These are phyloP conservation scores for Porites divaricata DNA, from an alignment of 92 coral and sea anemone genomes.

Conservation along the genomic window DNA sequence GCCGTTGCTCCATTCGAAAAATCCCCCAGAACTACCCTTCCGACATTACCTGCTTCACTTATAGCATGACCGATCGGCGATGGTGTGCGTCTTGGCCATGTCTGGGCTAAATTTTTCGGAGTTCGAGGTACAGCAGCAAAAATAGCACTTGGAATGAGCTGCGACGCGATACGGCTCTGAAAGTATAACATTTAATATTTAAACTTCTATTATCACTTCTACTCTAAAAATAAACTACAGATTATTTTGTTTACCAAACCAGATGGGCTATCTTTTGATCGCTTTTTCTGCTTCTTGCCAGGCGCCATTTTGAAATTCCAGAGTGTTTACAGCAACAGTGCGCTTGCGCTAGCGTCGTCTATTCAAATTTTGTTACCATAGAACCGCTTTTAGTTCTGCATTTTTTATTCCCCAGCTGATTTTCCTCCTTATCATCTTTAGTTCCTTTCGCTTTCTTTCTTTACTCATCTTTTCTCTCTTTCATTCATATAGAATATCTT, in stretches of 20 bases:
- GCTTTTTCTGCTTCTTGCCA: constrained; percentile 87
- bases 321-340: constrained; percentile 46
- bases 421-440: background rate
- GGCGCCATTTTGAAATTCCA: constrained; percentile 92
- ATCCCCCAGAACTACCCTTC: constrained; percentile 79
- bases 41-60: constrained; percentile 90
- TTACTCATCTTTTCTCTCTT: too few species aligned
- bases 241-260: constrained; percentile 62
- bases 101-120: constrained; percentile 74
- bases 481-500: too few species aligned
- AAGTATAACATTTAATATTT: constrained; percentile 2
- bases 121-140: constrained; percentile 98
- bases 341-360: constrained; percentile 81
- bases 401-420: background rate
- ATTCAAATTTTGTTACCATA: constrained; percentile 44
- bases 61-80: constrained; percentile 82
- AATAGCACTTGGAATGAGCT: constrained; percentile 89
- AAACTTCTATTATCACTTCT: background rate
- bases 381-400: background rate
- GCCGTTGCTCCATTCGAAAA: constrained; percentile 10
- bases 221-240: background rate
- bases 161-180: constrained; percentile 91
- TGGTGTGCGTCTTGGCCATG: constrained; percentile 88
- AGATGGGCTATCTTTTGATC: constrained; percentile 54
- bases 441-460: too few species aligned